These are phyloP conservation scores for Thermophis baileyi DNA, from an alignment of 2,113 vertebrate genomes.

Conservation along the genomic window DNA sequence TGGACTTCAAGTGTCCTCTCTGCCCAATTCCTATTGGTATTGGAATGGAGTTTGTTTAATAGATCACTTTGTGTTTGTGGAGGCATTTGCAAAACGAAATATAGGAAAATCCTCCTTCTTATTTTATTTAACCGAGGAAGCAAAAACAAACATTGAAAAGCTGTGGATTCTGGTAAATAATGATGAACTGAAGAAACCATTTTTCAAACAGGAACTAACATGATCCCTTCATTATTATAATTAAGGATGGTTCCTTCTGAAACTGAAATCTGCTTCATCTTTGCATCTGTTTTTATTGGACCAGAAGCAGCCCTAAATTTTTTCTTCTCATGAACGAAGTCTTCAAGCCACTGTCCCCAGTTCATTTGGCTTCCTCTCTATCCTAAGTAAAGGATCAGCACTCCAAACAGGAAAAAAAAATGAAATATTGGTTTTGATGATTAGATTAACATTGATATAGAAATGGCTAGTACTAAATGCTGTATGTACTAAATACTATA, in stretches of 20 bases:
- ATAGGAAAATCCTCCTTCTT: background rate
- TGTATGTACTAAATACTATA: background rate
- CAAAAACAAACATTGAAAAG: background rate
- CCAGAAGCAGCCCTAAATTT: background rate
- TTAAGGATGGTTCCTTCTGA: background rate
- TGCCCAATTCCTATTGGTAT: conserved; percentile 7
- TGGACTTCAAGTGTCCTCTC: background rate
- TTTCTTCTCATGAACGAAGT: background rate
- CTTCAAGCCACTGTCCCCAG: background rate
- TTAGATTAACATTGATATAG: background rate
- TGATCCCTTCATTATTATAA: background rate
- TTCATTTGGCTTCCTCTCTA: background rate
- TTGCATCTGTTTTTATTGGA: background rate
- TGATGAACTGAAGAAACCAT: background rate
- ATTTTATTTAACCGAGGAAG: conserved; percentile 1
- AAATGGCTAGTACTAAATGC: background rate
- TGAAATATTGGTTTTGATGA: background rate
- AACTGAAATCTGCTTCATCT: background rate
- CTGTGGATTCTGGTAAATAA: background rate
- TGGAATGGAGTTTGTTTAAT: conserved; percentile 22
- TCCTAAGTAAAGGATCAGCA: background rate
- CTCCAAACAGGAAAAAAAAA: background rate
- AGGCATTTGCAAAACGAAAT: conserved; percentile 8
- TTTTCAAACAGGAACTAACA: background rate
- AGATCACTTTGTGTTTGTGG: conserved; percentile 22